phyloP scores from a whole-genome alignment of 2,113 vertebrate species.

The Pollachius pollachius region DNA sequence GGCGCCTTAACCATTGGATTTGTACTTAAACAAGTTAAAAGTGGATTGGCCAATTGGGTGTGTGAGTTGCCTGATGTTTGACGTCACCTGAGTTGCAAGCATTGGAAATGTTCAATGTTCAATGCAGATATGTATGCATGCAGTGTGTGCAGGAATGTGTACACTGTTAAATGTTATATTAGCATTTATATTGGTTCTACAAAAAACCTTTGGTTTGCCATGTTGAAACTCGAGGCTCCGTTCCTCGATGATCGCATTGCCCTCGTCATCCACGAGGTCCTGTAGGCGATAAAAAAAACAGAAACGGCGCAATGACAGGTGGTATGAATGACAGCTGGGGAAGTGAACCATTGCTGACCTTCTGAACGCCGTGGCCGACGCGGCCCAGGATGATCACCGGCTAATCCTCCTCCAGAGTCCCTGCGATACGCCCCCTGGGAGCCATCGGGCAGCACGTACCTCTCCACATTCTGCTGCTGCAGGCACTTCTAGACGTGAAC shows the following conservation, averaged over 20 bases:
- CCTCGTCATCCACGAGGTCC: not conserved
- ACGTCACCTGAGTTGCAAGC: too few relatives aligned
- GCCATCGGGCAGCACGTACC: conserved; percentile 44
- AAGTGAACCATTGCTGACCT: conserved; percentile 78
- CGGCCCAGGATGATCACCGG: conserved; percentile 74
- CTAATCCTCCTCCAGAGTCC: conserved; percentile 74
- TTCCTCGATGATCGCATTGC: not conserved
- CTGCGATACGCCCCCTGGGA: conserved; percentile 60
- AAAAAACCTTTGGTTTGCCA: too few relatives aligned
- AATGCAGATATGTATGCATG: too few relatives aligned
- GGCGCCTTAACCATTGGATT: too few relatives aligned
- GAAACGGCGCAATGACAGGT: conserved; percentile 32
- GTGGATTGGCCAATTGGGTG: too few relatives aligned
- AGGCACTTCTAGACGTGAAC: conserved; percentile 55
- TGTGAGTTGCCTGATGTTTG: too few relatives aligned
- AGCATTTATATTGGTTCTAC: too few relatives aligned
- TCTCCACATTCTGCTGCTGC: conserved; percentile 56
- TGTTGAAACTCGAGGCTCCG: conserved; percentile 4
- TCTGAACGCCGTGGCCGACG: conserved; percentile 71
- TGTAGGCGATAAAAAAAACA: conserved; percentile 1
- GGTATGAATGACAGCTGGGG: conserved; percentile 75
- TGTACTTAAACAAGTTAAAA: too few relatives aligned
- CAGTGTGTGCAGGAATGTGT: too few relatives aligned
- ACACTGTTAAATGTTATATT: too few relatives aligned
- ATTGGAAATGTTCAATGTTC: too few relatives aligned